Conservation (phyloP, 2,113 vertebrate genomes). For the Poecile atricapillus region DNA sequence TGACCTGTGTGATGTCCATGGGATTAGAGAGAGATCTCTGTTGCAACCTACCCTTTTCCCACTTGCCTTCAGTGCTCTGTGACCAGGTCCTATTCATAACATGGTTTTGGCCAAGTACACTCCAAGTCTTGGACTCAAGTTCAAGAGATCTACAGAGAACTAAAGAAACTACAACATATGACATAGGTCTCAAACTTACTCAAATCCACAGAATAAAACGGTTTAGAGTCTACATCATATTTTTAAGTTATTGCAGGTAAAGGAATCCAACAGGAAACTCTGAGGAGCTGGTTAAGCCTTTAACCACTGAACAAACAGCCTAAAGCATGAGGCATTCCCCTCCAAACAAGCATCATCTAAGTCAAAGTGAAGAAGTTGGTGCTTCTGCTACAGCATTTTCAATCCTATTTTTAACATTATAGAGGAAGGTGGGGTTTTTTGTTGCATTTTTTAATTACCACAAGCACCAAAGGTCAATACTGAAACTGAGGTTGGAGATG, state of each 20-base stretch:
- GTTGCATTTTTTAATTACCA: neutral
- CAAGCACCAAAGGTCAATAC: neutral
- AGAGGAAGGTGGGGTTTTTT: neutral
- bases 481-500: neutral
- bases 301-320: neutral
- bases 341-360: slow-evolving; percentile 24
- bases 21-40: neutral
- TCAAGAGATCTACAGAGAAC: neutral
- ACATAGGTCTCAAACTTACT: neutral
- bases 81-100: neutral
- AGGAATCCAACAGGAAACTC: neutral
- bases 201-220: neutral
- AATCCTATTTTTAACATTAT: neutral
- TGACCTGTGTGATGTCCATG: fast-evolving
- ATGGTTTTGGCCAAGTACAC: neutral
- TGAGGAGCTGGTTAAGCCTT: neutral
- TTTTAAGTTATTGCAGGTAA: neutral
- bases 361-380: neutral
- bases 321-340: neutral
- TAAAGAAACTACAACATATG: neutral
- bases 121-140: neutral
- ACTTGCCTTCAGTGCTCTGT: neutral
- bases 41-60: neutral
- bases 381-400: neutral
- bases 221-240: fast-evolving